Base-by-base conservation (phyloP, 2,113 vertebrate species). In the Symphodus melops region DNA sequence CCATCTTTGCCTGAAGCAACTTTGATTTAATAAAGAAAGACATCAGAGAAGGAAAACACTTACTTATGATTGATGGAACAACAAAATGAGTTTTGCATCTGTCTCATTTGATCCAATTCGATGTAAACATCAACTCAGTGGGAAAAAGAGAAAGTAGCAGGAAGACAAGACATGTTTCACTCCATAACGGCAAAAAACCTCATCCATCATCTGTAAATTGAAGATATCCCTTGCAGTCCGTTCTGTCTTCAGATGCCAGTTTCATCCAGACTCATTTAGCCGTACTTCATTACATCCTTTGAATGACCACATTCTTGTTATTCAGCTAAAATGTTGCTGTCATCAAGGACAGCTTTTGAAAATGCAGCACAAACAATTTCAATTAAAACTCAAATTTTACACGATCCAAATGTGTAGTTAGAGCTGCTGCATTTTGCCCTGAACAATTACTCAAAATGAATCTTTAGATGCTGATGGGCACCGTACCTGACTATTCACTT, bases 191-290 rank as follows among this genome's bases (percentile, higher is more conserved):
- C 21, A 49, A 16, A 56, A 54, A 57, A 13, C 19, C 33, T 51
- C 20, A 67, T 78, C 23, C 44, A 58, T 82, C 67, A 75, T 61
- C 53, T 9, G 20, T 59, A 79, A 66, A 61, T 55, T 70, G 39
- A 77, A 63, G 56, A 80, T 59, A 77, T 67, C 67, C 52, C 76
- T 55, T 70, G 23, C n/a, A 42, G 51, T 36, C 61, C 60, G 55
- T 62, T 23, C 20, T 62, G 36, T 51, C 21, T 10, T 48, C n/a
- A 17, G 9, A 41, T 56, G 23, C 21, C 19, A 42, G 11, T 74
- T 52, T 56, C 33, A 51, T 64, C 19, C 44, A 12, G 42, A 28
- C 14, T 39, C 49, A 52, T 56, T 52, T 42, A 52, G 25, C 54
- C 17, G 36, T 37, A 37, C 65, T 64, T 65, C 49, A 46, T 51